Conservation (phyloP, 1,140 invertebrate genomes). For the Ceratosolen solmsi region DNA sequence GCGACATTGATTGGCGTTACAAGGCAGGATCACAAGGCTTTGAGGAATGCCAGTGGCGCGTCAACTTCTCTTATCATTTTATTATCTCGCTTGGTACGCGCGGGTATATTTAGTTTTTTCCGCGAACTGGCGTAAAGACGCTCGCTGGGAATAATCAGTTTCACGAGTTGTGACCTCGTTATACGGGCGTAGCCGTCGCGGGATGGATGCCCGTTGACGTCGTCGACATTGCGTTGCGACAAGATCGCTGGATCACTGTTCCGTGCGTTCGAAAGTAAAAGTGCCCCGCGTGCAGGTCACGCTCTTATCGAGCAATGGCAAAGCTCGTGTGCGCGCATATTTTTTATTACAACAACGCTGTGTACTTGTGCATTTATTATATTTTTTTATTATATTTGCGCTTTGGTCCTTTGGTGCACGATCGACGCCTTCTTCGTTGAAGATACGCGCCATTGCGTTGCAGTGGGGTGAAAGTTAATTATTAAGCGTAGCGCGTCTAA, state of each 20-base stretch:
- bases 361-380: no score
- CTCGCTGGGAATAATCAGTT: constrained; percentile 8
- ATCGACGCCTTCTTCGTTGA: no score
- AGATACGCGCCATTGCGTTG: no score
- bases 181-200: not conserved
- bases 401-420: not conserved
- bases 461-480: no score
- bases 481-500: no score
- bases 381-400: not conserved
- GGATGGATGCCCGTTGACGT: not conserved
- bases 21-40: no score
- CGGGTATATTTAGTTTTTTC: not conserved
- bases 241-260: not conserved
- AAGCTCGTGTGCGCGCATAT: not conserved
- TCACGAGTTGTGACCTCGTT: constrained; percentile 2
- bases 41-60: no score
- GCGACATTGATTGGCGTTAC: no score
- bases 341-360: no score
- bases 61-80: no score
- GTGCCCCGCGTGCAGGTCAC: not conserved
- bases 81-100: no score
- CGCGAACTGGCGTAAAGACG: no score
- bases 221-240: not conserved
- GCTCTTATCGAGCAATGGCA: constrained; percentile 10
- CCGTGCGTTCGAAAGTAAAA: not conserved